phyloP scores from a whole-genome alignment of 2,888 invertebrate genomes.

The Cistogaster globosa region DNA sequence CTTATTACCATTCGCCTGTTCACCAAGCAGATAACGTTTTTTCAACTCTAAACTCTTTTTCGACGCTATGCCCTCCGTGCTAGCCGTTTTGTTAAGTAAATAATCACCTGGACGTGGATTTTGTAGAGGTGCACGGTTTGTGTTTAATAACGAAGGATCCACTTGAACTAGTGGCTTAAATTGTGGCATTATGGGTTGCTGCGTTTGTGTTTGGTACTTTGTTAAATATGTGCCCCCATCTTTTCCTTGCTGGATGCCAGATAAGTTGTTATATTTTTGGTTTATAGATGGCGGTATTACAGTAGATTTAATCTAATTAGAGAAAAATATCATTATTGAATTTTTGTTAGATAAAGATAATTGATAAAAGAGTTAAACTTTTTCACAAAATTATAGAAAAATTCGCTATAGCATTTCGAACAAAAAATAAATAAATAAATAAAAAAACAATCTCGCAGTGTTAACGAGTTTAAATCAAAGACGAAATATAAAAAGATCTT shows the following conservation, averaged over 20 bases:
- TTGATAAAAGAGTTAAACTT: no score
- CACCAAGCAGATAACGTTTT: slow-evolving; percentile 91
- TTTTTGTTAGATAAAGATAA: not conserved
- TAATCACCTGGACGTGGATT: slow-evolving; percentile 89
- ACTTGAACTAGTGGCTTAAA: slow-evolving; percentile 83
- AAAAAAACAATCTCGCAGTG: no score
- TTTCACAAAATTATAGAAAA: no score
- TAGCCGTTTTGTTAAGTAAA: slow-evolving; percentile 91
- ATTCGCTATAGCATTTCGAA: no score
- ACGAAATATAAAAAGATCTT: no score
- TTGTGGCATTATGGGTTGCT: slow-evolving; percentile 78
- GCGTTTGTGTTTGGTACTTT: slow-evolving; percentile 76
- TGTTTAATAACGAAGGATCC: slow-evolving; percentile 81
- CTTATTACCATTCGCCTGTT: slow-evolving; percentile 86
- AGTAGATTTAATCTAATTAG: slow-evolving; percentile 79
- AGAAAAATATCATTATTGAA: not conserved
- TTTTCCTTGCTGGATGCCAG: slow-evolving; percentile 69
- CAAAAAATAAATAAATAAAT: no score
- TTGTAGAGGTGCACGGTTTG: slow-evolving; percentile 83
- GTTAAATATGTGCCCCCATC: slow-evolving; percentile 79
- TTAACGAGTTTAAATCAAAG: no score
- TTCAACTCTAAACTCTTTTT: slow-evolving; percentile 94
- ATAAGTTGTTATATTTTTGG: slow-evolving; percentile 73
- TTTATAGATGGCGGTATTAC: slow-evolving; percentile 76
- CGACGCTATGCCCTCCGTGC: slow-evolving; percentile 93